Evolutionary conservation across 2,888 invertebrate species (phyloP).

Genomic region (Scotopteryx bipunctaria): DNA sequence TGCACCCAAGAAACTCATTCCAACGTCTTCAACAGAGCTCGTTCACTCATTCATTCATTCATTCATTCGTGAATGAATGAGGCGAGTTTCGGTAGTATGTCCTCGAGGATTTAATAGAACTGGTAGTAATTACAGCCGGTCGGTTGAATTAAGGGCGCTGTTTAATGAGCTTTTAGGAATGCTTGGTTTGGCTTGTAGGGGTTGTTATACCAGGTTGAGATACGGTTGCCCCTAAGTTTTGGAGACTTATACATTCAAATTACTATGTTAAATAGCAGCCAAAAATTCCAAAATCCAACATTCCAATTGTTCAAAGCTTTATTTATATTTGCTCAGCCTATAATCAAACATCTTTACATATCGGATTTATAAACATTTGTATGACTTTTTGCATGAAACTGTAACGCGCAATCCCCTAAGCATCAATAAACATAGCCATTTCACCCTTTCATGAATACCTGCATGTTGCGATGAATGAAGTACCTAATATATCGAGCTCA

Average conservation of each 20-base stretch:
- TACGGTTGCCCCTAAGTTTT: too few species aligned
- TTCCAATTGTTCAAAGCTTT: too few species aligned
- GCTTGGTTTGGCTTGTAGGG: slow-evolving; percentile 9
- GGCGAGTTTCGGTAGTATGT: slow-evolving; percentile 20
- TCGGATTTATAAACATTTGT: too few species aligned
- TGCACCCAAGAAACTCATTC: slow-evolving; percentile 16
- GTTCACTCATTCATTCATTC: slow-evolving; percentile 22
- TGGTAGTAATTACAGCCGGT: slow-evolving; percentile 39
- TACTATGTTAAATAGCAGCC: too few species aligned
- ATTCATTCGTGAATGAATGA: slow-evolving; percentile 19
- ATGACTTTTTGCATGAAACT: too few species aligned
- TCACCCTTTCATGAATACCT: slow-evolving; percentile 6
- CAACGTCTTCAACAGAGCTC: slow-evolving; percentile 18
- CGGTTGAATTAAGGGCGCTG: slow-evolving; percentile 17
- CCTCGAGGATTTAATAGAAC: slow-evolving; percentile 35
- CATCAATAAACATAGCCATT: slow-evolving; percentile 1
- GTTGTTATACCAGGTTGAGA: slow-evolving; percentile 1
- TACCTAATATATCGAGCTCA: slow-evolving; percentile 3
- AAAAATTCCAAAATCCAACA: too few species aligned
- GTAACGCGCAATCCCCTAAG: too few species aligned
- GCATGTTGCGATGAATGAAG: slow-evolving; percentile 2
- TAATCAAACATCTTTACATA: too few species aligned
- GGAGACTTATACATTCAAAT: too few species aligned
- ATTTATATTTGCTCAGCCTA: too few species aligned
- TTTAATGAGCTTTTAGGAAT: slow-evolving; percentile 23